These are phyloP conservation scores for Lottia scabra DNA, from an alignment of 2,888 invertebrate species.

Conservation along the genomic window DNA sequence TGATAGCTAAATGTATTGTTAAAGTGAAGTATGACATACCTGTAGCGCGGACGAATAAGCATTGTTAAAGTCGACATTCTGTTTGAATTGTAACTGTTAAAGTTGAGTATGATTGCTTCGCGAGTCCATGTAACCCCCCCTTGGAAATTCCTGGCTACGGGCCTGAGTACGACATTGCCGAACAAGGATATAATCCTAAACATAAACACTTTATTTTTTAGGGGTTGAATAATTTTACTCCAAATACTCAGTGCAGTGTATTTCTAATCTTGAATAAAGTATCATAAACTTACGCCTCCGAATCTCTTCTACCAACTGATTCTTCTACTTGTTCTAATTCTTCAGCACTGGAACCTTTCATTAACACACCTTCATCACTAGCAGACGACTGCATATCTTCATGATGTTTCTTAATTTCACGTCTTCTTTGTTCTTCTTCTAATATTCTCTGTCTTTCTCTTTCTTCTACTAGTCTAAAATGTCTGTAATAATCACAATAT, in stretches of 20 bases:
- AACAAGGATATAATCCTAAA: too few relatives aligned
- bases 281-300: slow-evolving; percentile 37
- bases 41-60: too few relatives aligned
- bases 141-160: too few relatives aligned
- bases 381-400: slow-evolving; percentile 68
- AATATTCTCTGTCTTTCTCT: slow-evolving; percentile 7
- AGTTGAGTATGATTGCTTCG: too few relatives aligned
- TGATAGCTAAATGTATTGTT: neutral
- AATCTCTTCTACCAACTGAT: slow-evolving; percentile 42
- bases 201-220: too few relatives aligned
- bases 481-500: neutral
- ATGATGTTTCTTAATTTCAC: slow-evolving; percentile 13
- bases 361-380: slow-evolving; percentile 73
- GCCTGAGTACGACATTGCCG: too few relatives aligned
- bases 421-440: slow-evolving; percentile 20
- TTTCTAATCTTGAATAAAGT: neutral
- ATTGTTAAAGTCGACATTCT: too few relatives aligned
- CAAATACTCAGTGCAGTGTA: neutral
- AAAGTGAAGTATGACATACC: too few relatives aligned
- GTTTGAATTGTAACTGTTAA: too few relatives aligned
- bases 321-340: slow-evolving; percentile 47
- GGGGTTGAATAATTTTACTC: too few relatives aligned
- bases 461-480: slow-evolving; percentile 11
- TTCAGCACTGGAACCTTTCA: slow-evolving; percentile 74
- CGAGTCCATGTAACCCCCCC: too few relatives aligned